A percentile compares a stretch with the other conserved stretches of the same genome.
phyloP scores from a whole-genome alignment of 1,140 invertebrate species.

The Drosophila melanica region DNA sequence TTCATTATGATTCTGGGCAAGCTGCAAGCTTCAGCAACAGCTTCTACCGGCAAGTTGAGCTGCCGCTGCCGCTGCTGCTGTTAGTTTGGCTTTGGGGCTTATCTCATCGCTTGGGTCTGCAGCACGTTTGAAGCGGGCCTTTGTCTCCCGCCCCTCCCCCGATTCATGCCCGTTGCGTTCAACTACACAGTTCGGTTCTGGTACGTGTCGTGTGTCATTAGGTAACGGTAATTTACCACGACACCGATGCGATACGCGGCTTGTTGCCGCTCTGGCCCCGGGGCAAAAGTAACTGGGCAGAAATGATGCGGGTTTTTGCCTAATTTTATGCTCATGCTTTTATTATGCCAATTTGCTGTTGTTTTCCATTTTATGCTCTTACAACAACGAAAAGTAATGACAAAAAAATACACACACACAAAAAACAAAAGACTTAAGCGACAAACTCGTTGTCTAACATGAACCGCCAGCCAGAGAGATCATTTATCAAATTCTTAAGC shows the following conservation, averaged over 20 bases:
- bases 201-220: slow-evolving; percentile 64
- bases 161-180: background rate
- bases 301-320: slow-evolving; percentile 42
- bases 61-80: slow-evolving; percentile 8
- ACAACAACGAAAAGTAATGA: slow-evolving; percentile 5
- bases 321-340: slow-evolving; percentile 47
- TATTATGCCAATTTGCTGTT: slow-evolving; percentile 51
- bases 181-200: slow-evolving; percentile 2
- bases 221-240: slow-evolving; percentile 62
- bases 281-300: slow-evolving; percentile 1
- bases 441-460: slow-evolving; percentile 32
- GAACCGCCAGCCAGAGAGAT: background rate
- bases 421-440: slow-evolving; percentile 53
- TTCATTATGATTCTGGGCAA: slow-evolving; percentile 34
- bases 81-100: slow-evolving; percentile 18
- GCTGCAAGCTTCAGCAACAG: slow-evolving; percentile 12
- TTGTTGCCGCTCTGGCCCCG: slow-evolving; percentile 1
- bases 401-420: background rate
- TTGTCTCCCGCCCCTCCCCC: background rate
- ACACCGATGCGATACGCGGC: slow-evolving; percentile 40
- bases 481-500: slow-evolving; percentile 8
- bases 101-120: slow-evolving; percentile 31
- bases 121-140: slow-evolving; percentile 49
- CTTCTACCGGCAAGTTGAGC: slow-evolving; percentile 16
- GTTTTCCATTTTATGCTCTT: slow-evolving; percentile 40